These are phyloP conservation scores for Acromyrmex echinatior DNA, from an alignment of 1,140 invertebrate genomes.

Conservation along the genomic window DNA sequence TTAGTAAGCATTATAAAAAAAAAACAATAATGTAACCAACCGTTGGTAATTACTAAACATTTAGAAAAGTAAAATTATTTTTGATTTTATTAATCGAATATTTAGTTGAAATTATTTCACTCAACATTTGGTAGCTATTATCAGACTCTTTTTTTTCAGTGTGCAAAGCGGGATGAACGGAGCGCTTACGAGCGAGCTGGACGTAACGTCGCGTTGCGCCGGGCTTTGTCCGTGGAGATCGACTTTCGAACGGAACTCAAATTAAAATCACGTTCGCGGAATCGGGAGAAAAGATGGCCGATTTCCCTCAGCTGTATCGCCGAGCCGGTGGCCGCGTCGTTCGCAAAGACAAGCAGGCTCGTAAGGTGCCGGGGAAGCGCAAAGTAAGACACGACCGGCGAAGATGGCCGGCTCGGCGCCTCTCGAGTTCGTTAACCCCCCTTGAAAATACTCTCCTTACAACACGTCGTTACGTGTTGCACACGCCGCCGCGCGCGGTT, in stretches of 20 bases:
- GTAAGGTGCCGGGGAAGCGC: conserved; percentile 58
- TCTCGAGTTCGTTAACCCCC: conserved; percentile 83
- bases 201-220: background rate
- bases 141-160: too few relatives aligned
- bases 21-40: too few relatives aligned
- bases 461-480: conserved; percentile 83
- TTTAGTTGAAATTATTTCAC: too few relatives aligned
- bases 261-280: conserved; percentile 69
- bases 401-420: conserved; percentile 75
- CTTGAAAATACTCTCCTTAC: conserved; percentile 85
- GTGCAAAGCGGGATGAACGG: too few relatives aligned
- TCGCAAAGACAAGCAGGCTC: conserved; percentile 60
- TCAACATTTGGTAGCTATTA: too few relatives aligned
- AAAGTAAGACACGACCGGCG: conserved; percentile 82
- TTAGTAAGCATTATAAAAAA: too few relatives aligned
- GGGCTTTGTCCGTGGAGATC: conserved; percentile 30
- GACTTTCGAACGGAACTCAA: conserved; percentile 68
- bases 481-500: conserved; percentile 75
- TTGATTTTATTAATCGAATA: too few relatives aligned
- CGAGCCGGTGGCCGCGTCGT: conserved; percentile 31
- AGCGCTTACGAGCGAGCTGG: background rate
- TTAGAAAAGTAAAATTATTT: too few relatives aligned
- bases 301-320: conserved; percentile 76
- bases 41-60: too few relatives aligned
- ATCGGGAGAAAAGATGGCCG: conserved; percentile 76